These are phyloP conservation scores for Drosophila borborema DNA, from an alignment of 2,888 invertebrate species.

Conservation along the genomic window DNA sequence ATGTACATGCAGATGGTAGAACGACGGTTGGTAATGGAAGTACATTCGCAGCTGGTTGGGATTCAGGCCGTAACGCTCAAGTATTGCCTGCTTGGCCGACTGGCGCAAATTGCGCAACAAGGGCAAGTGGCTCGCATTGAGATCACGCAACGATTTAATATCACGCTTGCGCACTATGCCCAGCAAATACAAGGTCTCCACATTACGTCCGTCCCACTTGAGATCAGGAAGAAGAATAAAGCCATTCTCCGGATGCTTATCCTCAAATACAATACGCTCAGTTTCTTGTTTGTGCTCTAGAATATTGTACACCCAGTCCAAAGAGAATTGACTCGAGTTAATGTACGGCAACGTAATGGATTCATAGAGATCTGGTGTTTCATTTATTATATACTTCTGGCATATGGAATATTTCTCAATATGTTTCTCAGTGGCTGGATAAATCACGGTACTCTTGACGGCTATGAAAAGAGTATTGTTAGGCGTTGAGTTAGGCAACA, in stretches of 20 bases:
- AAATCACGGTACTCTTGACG: constrained; percentile 94
- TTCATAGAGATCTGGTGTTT: constrained; percentile 93
- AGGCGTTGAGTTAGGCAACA: too few relatives aligned
- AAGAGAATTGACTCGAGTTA: constrained; percentile 89
- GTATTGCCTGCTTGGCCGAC: constrained; percentile 90
- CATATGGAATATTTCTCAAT: constrained; percentile 93
- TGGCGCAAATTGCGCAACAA: constrained; percentile 93
- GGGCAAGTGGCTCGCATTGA: constrained; percentile 91
- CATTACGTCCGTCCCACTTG: constrained; percentile 95
- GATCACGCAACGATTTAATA: constrained; percentile 94
- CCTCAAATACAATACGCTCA: constrained; percentile 94
- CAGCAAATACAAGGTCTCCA: constrained; percentile 93
- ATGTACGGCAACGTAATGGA: constrained; percentile 92
- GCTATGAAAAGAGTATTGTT: constrained; percentile 86
- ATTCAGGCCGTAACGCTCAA: constrained; percentile 90
- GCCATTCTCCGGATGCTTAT: constrained; percentile 90
- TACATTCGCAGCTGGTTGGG: constrained; percentile 92
- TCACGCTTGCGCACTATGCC: constrained; percentile 91
- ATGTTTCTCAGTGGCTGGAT: constrained; percentile 97
- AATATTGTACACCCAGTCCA: constrained; percentile 99
- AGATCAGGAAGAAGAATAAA: constrained; percentile 96
- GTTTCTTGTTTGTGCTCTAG: constrained; percentile 95
- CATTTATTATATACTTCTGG: constrained; percentile 91
- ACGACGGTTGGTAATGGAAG: constrained; percentile 98
- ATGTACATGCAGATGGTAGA: constrained; percentile 98